Percentiles rank a stretch among this genome's conserved stretches.
phyloP scores from a whole-genome alignment of 2,888 invertebrate genomes.

The Xanthia togata region DNA sequence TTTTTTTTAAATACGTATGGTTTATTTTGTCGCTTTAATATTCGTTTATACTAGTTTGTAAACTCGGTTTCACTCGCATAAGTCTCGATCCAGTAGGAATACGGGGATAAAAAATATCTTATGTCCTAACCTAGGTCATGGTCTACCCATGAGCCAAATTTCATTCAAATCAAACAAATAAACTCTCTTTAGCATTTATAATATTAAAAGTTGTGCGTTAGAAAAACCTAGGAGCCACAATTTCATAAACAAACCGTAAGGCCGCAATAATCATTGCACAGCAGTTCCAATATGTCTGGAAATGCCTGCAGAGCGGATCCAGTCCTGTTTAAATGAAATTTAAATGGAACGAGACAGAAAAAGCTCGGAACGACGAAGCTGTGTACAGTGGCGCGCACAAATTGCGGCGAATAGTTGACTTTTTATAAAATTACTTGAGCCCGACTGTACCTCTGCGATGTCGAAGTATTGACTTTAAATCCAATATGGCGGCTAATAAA shows the following conservation, averaged over 20 bases:
- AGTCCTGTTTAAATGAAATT: conserved; percentile 70
- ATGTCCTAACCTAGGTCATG: no score
- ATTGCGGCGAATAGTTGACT: conserved; percentile 66
- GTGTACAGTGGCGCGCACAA: conserved; percentile 63
- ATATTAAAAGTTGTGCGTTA: no score
- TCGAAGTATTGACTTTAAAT: conserved; percentile 59
- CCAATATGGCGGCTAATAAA: conserved; percentile 65
- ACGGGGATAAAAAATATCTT: no score
- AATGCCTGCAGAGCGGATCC: conserved; percentile 40
- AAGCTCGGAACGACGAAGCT: conserved; percentile 54
- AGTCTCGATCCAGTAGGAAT: no score
- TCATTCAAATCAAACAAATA: no score
- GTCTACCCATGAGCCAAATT: no score
- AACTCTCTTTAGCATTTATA: no score
- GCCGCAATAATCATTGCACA: conserved; percentile 25
- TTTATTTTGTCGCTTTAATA: no score
- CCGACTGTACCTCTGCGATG: conserved; percentile 44
- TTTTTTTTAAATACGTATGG: no score
- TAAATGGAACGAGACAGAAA: conserved; percentile 71
- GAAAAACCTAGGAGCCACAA: background rate
- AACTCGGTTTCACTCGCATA: no score
- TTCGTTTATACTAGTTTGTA: no score
- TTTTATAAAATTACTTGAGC: conserved; percentile 66
- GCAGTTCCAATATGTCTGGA: conserved; percentile 42
- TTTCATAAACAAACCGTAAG: conserved; percentile 14